phyloP scores from a whole-genome alignment of 2,797 vertebrate species.

The Phylloscopus collybita region DNA sequence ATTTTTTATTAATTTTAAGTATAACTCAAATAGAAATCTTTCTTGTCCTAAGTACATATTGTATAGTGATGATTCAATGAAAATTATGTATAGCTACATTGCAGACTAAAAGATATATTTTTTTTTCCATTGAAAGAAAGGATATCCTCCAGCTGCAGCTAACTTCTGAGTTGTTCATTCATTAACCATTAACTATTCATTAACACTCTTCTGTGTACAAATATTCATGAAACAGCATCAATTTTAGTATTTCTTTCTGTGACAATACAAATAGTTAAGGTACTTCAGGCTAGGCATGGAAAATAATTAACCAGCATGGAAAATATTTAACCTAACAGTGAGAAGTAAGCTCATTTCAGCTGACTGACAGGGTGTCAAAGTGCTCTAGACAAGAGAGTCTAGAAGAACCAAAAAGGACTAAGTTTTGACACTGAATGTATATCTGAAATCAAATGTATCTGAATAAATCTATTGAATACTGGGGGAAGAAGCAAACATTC shows the following conservation, averaged over 20 bases:
- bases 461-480: neutral
- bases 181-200: neutral
- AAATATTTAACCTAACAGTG: slow-evolving; percentile 8
- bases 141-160: neutral
- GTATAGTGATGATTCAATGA: neutral
- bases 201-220: neutral
- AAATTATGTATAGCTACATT: neutral
- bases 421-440: neutral
- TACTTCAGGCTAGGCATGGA: neutral
- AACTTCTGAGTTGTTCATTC: neutral
- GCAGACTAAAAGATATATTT: neutral
- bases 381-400: neutral
- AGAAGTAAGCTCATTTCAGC: neutral
- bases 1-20: neutral
- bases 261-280: neutral
- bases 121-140: neutral
- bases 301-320: slow-evolving; percentile 16
- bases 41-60: neutral
- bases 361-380: neutral
- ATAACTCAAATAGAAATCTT: neutral
- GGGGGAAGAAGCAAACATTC: neutral
- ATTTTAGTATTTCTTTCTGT: neutral
- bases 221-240: neutral
- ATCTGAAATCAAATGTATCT: neutral
- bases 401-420: neutral